These are phyloP conservation scores for Ciconia boyciana DNA, from an alignment of 2,113 vertebrate species.

Conservation along the genomic window DNA sequence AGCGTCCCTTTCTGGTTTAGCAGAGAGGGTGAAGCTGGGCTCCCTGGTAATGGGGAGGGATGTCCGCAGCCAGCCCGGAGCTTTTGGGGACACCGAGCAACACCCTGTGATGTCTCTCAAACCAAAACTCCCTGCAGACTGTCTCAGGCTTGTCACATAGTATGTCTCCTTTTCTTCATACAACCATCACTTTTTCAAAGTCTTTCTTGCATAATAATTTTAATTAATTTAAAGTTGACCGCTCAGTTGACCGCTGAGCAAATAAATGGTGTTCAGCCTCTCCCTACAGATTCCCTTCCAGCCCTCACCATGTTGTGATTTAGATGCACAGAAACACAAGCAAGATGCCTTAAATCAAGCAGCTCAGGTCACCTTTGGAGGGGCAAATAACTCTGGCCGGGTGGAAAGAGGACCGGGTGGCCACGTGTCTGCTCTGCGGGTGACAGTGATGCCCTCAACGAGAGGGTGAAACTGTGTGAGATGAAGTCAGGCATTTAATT, in stretches of 20 bases:
- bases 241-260: background rate
- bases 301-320: background rate
- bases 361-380: background rate
- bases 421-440: background rate
- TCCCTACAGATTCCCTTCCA: background rate
- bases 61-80: background rate
- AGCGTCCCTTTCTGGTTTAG: background rate
- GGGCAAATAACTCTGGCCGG: background rate
- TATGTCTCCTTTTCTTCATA: background rate
- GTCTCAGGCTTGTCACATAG: background rate
- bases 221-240: background rate
- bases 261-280: background rate
- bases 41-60: background rate
- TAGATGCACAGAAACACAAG: background rate
- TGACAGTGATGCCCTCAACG: background rate
- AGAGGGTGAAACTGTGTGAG: background rate
- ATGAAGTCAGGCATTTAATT: background rate
- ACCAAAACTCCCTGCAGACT: background rate
- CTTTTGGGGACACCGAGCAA: rapidly evolving
- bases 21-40: background rate
- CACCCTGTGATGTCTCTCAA: rapidly evolving
- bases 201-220: background rate
- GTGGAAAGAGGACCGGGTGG: background rate
- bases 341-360: background rate
- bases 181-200: background rate